Base-by-base conservation (phyloP, 2,888 invertebrate genomes). In the Octonoba sinensis region DNA sequence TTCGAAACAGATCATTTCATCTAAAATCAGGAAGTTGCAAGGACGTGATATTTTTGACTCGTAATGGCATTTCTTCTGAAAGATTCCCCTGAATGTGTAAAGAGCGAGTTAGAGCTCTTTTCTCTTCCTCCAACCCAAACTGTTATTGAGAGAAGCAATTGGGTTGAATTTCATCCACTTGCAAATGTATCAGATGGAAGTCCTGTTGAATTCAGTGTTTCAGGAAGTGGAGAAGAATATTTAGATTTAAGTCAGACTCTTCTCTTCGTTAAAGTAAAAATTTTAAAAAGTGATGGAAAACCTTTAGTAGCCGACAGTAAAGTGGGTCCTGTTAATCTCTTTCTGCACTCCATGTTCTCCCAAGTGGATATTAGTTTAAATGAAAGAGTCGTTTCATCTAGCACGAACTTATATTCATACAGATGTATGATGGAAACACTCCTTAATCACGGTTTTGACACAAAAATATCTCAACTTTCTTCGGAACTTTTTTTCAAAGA, bases 221-320 rank as follows among this genome's bases (percentile, higher is more conserved):
- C 60, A 8, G 75, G 66, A 22, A 77, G 62, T 36, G 51, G 69
- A 27, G 69, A 77, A 22, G 62, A 67, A 24, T 77, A 70, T 22
- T n/a, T 77, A 11, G 76, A 77, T 54, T 47, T 70, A 1, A 60
- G 60, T n/a, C 56, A 77, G 36, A 69, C 76, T 6, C 54, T 49
- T 20, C 62, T 70, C 12, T 62, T 54, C 62, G 22, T 70, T 3
- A 69, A 70, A 70, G 64, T 66, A 16, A 74, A 56, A 66, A 57
- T 74, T 24, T 18, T 65, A 20, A 74, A 66, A 44, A 46, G 16
- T 15, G 24, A 49, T 46, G 62, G 66, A 15, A 46, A 46, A 24
- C 11, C 56, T 22, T 4, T 74, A 18, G 57, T n/a, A n/a, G 27
- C 1, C 16, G 56, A 56, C 13, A 27, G 36, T 18, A 44, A 65